phyloP scores from a whole-genome alignment of 2,888 invertebrate genomes.

The Uloborus plumipes region DNA sequence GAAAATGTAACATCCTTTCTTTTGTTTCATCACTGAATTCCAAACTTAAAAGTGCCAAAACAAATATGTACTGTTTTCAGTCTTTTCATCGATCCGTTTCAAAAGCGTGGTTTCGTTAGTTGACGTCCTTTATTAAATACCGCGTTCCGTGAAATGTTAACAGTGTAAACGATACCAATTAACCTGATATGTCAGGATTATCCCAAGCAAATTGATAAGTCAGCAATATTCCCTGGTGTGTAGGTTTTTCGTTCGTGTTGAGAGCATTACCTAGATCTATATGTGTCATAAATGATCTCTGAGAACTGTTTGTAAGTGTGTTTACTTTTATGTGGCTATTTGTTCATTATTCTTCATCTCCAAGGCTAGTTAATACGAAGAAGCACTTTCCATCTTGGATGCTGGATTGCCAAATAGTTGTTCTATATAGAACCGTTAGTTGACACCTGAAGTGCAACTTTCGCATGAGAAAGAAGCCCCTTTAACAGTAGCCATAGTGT shows the following conservation, averaged over 20 bases:
- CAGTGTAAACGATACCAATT: too few relatives aligned
- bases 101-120: too few relatives aligned
- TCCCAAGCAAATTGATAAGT: too few relatives aligned
- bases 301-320: slow-evolving; percentile 49
- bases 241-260: too few relatives aligned
- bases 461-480: slow-evolving; percentile 56
- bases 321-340: slow-evolving; percentile 54
- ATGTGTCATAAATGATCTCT: slow-evolving; percentile 45
- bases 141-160: too few relatives aligned
- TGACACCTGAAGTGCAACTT: slow-evolving; percentile 60
- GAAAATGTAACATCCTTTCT: slow-evolving; percentile 22
- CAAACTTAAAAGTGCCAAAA: slow-evolving; percentile 51
- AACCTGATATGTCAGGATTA: too few relatives aligned
- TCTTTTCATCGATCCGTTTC: too few relatives aligned
- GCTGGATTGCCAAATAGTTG: slow-evolving; percentile 44
- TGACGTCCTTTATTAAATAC: too few relatives aligned
- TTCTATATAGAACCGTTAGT: slow-evolving; percentile 54
- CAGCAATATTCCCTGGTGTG: too few relatives aligned
- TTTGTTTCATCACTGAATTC: slow-evolving; percentile 18
- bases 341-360: slow-evolving; percentile 49
- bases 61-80: neutral
- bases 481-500: slow-evolving; percentile 51
- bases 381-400: slow-evolving; percentile 44
- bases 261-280: too few relatives aligned
- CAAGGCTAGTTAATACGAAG: slow-evolving; percentile 27